These are phyloP conservation scores for Diogma glabrata DNA, from an alignment of 2,888 invertebrate species.

Conservation along the genomic window DNA sequence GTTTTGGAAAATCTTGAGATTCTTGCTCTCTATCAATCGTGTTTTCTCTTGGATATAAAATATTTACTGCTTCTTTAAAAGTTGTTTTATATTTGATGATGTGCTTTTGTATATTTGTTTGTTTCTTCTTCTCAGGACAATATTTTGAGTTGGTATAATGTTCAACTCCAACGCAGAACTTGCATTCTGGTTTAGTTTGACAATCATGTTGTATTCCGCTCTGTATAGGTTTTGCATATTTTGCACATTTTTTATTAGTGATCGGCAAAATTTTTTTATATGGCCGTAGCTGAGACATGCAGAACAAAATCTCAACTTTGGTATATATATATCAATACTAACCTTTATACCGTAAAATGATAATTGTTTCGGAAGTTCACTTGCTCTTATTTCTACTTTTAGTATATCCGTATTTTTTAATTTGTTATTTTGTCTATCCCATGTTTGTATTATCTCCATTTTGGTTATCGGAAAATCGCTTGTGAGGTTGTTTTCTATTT, in stretches of 20 bases:
- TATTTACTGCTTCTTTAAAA: background rate
- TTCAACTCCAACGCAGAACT: background rate
- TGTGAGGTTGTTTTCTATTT: background rate
- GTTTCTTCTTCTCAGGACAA: background rate
- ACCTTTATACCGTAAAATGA: background rate
- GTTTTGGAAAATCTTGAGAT: background rate
- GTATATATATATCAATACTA: background rate
- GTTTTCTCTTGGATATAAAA: background rate
- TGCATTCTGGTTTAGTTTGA: background rate
- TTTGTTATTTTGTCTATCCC: background rate
- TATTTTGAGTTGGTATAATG: background rate
- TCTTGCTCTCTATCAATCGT: background rate
- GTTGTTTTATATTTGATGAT: background rate
- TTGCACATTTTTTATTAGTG: background rate
- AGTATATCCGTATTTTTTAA: background rate
- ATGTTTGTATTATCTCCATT: background rate
- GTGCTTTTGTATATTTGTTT: background rate
- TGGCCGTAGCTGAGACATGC: background rate
- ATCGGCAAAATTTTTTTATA: background rate
- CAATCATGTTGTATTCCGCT: background rate
- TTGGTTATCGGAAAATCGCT: background rate
- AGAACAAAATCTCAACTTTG: background rate
- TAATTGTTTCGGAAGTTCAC: background rate
- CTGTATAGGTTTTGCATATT: background rate
- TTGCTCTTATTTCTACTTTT: background rate